Conservation (phyloP, 2,113 vertebrate genomes). For the Rhineura floridana region DNA sequence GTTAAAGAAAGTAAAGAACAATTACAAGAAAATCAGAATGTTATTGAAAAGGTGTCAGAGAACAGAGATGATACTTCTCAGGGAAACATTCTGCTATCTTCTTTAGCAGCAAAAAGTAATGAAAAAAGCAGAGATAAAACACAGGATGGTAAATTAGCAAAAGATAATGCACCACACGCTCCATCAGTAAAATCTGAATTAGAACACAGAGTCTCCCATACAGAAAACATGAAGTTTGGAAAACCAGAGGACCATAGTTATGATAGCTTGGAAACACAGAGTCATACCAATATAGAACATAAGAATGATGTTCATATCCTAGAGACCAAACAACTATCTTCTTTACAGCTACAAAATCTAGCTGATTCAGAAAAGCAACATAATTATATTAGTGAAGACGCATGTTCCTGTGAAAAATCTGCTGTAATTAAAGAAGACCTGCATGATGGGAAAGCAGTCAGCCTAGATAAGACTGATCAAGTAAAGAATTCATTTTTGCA, state of each 20-base stretch:
- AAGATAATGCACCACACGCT: not conserved
- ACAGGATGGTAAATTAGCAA: slow-evolving; percentile 6
- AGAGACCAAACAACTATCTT: not conserved
- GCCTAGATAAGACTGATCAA: not conserved
- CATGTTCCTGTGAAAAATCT: not conserved
- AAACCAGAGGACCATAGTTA: slow-evolving; percentile 6
- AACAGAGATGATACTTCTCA: not conserved
- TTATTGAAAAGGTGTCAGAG: slow-evolving; percentile 11
- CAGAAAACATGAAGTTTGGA: slow-evolving; percentile 8
- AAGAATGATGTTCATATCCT: not conserved
- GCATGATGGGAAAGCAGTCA: not conserved
- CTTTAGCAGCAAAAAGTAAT: slow-evolving; percentile 15
- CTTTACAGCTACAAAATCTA: slow-evolving; percentile 30
- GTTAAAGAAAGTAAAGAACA: slow-evolving; percentile 25
- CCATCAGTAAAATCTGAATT: not conserved
- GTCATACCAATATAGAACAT: not conserved
- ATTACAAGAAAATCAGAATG: not conserved
- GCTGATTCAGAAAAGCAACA: not conserved
- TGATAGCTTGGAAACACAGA: slow-evolving; percentile 12
- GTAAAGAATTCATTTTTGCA: not conserved
- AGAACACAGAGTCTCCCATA: slow-evolving; percentile 5
- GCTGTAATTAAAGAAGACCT: not conserved
- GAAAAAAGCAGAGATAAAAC: not conserved
- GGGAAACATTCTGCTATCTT: slow-evolving; percentile 12
- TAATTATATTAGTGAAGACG: not conserved